phyloP scores from a whole-genome alignment of 2,888 invertebrate species.

The Charanyca ferruginea region DNA sequence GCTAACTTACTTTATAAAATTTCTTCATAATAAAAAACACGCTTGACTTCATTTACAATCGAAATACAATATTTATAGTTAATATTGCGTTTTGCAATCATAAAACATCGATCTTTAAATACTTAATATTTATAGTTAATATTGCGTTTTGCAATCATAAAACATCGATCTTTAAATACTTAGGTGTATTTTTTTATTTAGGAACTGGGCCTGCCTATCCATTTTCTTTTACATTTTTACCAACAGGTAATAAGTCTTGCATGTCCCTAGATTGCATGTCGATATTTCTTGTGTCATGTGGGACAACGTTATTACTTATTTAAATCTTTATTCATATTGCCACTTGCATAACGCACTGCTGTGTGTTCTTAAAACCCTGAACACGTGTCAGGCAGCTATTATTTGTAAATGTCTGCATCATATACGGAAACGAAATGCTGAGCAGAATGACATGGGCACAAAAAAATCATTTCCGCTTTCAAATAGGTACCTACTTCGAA shows the following conservation, averaged over 20 bases:
- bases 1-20: conserved; percentile 18
- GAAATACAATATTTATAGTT: conserved; percentile 3
- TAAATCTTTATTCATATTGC: conserved; percentile 4
- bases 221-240: background rate
- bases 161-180: background rate
- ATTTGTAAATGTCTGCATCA: conserved; percentile 58
- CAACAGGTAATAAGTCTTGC: background rate
- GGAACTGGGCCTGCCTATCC: background rate
- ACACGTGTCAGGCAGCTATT: conserved; percentile 53
- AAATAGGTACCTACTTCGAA: background rate
- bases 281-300: background rate
- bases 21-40: conserved; percentile 21
- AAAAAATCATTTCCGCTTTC: conserved; percentile 48
- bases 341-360: conserved; percentile 10
- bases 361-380: conserved; percentile 42
- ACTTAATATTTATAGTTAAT: background rate
- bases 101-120: background rate
- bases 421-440: conserved; percentile 49
- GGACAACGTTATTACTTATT: background rate
- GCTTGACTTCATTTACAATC: conserved; percentile 1
- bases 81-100: background rate
- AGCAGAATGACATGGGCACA: conserved; percentile 32
- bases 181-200: too few relatives aligned
- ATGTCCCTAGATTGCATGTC: background rate
- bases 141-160: background rate